A percentile compares a stretch with the other conserved stretches of the same genome.
These are phyloP conservation scores for Lasioglossum pauxillum DNA, from an alignment of 2,888 invertebrate genomes.

Conservation along the genomic window DNA sequence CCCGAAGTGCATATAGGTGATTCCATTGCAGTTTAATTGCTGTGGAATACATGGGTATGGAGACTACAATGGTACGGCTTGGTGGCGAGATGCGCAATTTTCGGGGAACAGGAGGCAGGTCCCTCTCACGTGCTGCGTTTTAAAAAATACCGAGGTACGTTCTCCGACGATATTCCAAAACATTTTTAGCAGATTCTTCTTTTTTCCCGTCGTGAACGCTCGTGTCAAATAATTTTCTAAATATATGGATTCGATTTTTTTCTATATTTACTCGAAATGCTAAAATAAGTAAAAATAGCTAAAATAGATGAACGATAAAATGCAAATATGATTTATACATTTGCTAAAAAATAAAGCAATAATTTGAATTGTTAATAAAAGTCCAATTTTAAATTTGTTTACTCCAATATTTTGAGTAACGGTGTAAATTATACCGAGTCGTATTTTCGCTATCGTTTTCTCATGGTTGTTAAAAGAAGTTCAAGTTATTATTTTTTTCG, in stretches of 20 bases:
- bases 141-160: conserved; percentile 80
- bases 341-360: neutral
- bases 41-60: conserved; percentile 83
- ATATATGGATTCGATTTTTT: neutral
- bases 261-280: neutral
- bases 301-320: neutral
- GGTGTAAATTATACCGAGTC: too few species aligned
- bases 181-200: neutral
- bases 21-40: conserved; percentile 83
- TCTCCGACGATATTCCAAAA: conserved; percentile 6
- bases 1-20: conserved; percentile 55
- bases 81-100: conserved; percentile 82
- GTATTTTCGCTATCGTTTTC: too few species aligned
- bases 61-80: conserved; percentile 84
- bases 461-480: too few species aligned
- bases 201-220: neutral
- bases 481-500: too few species aligned
- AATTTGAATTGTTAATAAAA: neutral
- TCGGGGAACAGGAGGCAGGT: conserved; percentile 79
- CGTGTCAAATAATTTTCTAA: neutral
- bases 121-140: conserved; percentile 82
- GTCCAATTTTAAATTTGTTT: too few species aligned
- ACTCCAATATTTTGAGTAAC: too few species aligned
- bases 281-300: neutral
- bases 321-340: neutral